phyloP scores from a whole-genome alignment of 1,140 invertebrate species.

The Drosophila pseudoobscura region DNA sequence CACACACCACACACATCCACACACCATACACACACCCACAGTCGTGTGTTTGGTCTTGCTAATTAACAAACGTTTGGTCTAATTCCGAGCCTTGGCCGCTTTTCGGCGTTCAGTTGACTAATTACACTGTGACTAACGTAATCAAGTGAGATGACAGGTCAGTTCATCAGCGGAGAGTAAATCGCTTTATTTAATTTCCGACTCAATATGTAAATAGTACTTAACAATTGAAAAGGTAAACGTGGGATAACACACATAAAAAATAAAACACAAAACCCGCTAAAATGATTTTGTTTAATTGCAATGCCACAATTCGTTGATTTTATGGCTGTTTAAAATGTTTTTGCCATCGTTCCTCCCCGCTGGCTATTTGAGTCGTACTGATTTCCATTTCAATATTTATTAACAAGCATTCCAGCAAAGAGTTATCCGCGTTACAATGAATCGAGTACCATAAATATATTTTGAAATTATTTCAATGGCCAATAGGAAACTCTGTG shows the following conservation, averaged over 20 bases:
- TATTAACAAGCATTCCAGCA: slow-evolving; percentile 9
- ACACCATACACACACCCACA: slow-evolving; percentile 1
- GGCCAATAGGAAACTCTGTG: slow-evolving; percentile 8
- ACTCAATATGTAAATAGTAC: not conserved
- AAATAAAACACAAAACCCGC: too few species aligned
- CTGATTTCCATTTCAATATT: slow-evolving; percentile 41
- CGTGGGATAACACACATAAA: not conserved
- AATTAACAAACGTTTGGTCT: slow-evolving; percentile 50
- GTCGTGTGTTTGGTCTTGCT: slow-evolving; percentile 47
- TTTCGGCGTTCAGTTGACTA: slow-evolving; percentile 33
- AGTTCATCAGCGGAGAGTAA: slow-evolving; percentile 29
- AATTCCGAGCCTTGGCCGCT: slow-evolving; percentile 21
- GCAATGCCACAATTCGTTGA: slow-evolving; percentile 16
- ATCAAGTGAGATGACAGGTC: slow-evolving; percentile 36
- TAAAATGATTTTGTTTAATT: slow-evolving; percentile 17
- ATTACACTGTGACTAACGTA: slow-evolving; percentile 37
- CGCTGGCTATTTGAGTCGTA: slow-evolving; percentile 25
- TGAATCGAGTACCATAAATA: slow-evolving; percentile 6
- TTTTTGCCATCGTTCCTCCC: not conserved
- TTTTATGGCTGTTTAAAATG: slow-evolving; percentile 18
- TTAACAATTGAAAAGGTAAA: slow-evolving; percentile 11
- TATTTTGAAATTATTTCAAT: slow-evolving; percentile 26
- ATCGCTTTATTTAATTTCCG: slow-evolving; percentile 20
- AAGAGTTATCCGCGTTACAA: slow-evolving; percentile 12
- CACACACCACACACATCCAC: not conserved